Percentiles rank a stretch among this genome's conserved stretches.
These are phyloP conservation scores for Telmatochromis sp. DNA, from an alignment of 2,113 vertebrate genomes.

Conservation along the genomic window DNA sequence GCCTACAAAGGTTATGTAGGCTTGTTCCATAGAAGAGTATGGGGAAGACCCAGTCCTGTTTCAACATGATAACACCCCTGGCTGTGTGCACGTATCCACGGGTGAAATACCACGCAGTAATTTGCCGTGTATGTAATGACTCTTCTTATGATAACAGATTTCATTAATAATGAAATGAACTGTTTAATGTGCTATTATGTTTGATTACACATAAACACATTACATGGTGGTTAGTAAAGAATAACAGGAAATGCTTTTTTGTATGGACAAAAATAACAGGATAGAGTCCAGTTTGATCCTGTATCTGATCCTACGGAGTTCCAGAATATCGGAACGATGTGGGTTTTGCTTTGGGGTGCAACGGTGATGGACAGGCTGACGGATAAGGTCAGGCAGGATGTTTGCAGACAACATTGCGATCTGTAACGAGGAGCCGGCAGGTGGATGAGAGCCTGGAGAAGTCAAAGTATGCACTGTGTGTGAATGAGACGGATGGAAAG, in stretches of 20 bases:
- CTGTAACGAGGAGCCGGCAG: background rate
- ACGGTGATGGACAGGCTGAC: background rate
- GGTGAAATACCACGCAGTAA: background rate
- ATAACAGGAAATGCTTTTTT: background rate
- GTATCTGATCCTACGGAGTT: accelerated
- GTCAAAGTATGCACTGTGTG: accelerated
- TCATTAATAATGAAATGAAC: background rate
- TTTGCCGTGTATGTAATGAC: background rate
- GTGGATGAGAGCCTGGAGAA: background rate
- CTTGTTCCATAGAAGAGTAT: background rate
- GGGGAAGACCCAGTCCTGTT: background rate
- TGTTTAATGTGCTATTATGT: background rate
- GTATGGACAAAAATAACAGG: background rate
- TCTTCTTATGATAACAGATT: background rate
- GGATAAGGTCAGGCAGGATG: background rate
- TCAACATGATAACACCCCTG: background rate
- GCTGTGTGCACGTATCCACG: background rate
- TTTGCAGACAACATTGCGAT: background rate
- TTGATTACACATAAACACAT: background rate
- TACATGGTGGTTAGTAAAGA: background rate
- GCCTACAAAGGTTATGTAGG: background rate
- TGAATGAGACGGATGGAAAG: background rate
- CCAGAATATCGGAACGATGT: background rate
- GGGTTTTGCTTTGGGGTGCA: background rate
- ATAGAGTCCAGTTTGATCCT: background rate